Conservation (phyloP, 2,888 invertebrate genomes). For the Drosophila atripex region DNA sequence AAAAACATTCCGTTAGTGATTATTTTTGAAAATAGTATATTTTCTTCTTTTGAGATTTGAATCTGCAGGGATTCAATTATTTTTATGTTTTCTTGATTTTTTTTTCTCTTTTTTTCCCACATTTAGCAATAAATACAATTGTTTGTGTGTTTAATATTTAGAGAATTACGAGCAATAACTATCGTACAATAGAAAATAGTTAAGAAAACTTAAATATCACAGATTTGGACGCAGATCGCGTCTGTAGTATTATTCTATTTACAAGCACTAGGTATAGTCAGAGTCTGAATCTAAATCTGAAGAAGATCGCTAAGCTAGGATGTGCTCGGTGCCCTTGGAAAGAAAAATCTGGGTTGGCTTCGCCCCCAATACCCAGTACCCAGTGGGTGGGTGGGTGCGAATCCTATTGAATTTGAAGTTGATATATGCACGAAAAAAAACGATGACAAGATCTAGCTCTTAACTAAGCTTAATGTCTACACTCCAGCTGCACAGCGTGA, state of each 20-base stretch:
- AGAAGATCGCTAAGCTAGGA: conserved; percentile 38
- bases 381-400: conserved; percentile 1
- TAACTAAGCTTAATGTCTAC: conserved; percentile 55
- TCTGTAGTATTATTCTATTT: conserved; percentile 16
- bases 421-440: conserved; percentile 57
- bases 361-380: background rate
- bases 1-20: conserved; percentile 17
- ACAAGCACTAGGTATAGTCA: conserved; percentile 52
- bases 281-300: conserved; percentile 33
- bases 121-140: conserved; percentile 68
- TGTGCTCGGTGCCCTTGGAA: conserved; percentile 36
- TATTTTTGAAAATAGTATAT: conserved; percentile 68
- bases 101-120: conserved; percentile 42
- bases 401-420: conserved; percentile 56
- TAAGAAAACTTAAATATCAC: conserved; percentile 83
- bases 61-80: conserved; percentile 33
- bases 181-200: conserved; percentile 52
- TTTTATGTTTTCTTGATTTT: conserved; percentile 40
- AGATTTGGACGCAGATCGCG: conserved; percentile 63
- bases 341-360: conserved; percentile 9
- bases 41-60: conserved; percentile 56
- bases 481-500: conserved; percentile 40
- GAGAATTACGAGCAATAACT: conserved; percentile 53
- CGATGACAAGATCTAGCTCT: conserved; percentile 70
- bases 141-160: conserved; percentile 34